phyloP scores from a whole-genome alignment of 2,113 vertebrate species.

The Atractosteus spatula region DNA sequence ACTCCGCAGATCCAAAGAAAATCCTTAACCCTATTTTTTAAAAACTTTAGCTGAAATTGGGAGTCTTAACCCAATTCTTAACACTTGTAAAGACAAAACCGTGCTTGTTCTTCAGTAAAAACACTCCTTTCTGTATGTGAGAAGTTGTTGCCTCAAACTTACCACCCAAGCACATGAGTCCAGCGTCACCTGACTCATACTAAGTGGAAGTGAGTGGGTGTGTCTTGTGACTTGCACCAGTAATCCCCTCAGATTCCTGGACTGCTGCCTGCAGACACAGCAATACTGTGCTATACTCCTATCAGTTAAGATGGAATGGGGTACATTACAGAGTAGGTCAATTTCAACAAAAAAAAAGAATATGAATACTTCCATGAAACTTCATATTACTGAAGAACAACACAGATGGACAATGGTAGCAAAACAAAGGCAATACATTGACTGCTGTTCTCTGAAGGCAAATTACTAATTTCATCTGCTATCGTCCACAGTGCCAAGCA shows the following conservation, averaged over 20 bases:
- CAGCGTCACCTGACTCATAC: conserved; percentile 11
- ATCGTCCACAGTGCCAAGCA: no score
- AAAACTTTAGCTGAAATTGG: no score
- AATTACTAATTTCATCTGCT: no score
- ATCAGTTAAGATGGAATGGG: not conserved
- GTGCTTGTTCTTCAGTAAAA: not conserved
- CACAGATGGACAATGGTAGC: no score
- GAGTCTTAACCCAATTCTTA: no score
- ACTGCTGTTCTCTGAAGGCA: no score
- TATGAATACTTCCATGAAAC: no score
- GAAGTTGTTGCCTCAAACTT: not conserved
- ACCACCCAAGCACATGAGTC: not conserved
- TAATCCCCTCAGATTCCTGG: not conserved
- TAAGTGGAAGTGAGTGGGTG: conserved; percentile 8
- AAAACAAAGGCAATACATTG: no score
- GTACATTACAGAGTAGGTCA: not conserved
- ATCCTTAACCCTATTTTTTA: no score
- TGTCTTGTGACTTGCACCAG: conserved; percentile 12
- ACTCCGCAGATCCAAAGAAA: no score
- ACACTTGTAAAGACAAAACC: not conserved
- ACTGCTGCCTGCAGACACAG: not conserved
- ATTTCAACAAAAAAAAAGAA: no score
- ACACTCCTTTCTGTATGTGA: not conserved
- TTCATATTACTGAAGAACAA: no score
- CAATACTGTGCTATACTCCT: not conserved